Base-by-base conservation (phyloP, 2,113 vertebrate species). In the Monopterus albus region DNA sequence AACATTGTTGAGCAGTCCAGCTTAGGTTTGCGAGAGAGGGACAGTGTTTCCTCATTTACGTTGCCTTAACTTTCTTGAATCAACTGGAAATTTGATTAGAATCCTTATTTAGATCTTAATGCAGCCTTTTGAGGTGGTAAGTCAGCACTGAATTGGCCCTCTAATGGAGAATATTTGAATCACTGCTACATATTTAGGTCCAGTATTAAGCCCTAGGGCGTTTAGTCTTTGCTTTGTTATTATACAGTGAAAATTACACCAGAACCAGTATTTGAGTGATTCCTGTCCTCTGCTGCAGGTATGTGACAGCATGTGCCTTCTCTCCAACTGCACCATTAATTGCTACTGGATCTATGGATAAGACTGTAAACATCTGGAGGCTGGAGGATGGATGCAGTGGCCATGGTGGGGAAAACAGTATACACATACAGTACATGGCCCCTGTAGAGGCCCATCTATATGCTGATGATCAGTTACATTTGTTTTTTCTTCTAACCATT, bases 261-360 rank as follows among this genome's bases (percentile, higher is more conserved):
- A 43, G n/a, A 15, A 28, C 17, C 13, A 5, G 7, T 1, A n/a
- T 15, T 31, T 17, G 18, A 31, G 9, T 40, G 35, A 25, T 42
- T 21, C 3, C 10, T 75, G 36, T 81, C 21, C 0, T 51, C 14
- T 74, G 25, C 81, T 88, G 60, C 88, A 99, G 98, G 66, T 98
- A 99, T 0, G 96, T 99, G 83, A 99, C 98, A 8, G 92, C 95
- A 0, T 99, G 96, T 86, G 91, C 93, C 61, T 96, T 98, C 91
- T 96, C 96, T 81, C 94, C 95, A 1, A 73, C n/a, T 17, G 67
- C 85, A 15, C 92, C 92, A 3, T 87, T 98, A 58, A 93, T 99
- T 47, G 97, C 97, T 55, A 97, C 96, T 6, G 97, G 97, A 64
- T 98, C 98, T 15, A 99, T 99, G 98, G 97, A 99, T 85, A 99